Percentiles rank a stretch among this genome's conserved stretches.
Conservation (phyloP, 1,140 invertebrate species). For the Leptoteleia sp. region DNA sequence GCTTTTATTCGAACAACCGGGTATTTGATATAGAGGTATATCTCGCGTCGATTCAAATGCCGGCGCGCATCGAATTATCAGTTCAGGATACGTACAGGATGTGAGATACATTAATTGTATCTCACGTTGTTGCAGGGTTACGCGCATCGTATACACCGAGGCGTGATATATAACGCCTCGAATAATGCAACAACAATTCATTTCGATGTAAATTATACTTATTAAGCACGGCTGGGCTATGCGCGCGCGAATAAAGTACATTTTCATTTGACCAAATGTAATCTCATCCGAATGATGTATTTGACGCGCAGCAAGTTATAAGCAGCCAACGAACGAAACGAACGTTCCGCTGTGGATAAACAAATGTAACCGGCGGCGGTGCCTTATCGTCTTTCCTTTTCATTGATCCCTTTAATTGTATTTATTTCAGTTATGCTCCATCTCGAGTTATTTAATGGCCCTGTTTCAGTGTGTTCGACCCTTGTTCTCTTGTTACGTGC, state of each 20-base stretch:
- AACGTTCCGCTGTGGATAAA: slow-evolving; percentile 20
- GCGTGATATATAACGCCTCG: slow-evolving; percentile 57
- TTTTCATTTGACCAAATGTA: slow-evolving; percentile 61
- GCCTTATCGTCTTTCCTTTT: too few relatives aligned
- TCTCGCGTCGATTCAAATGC: slow-evolving; percentile 40
- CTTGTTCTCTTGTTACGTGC: too few relatives aligned
- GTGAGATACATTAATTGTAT: slow-evolving; percentile 68
- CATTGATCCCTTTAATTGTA: too few relatives aligned
- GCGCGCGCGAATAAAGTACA: slow-evolving; percentile 55
- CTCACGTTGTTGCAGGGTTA: slow-evolving; percentile 58
- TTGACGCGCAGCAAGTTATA: slow-evolving; percentile 45
- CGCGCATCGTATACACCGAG: slow-evolving; percentile 59
- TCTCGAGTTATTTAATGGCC: too few relatives aligned
- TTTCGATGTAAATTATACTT: slow-evolving; percentile 65
- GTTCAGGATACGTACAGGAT: slow-evolving; percentile 59
- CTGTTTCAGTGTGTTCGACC: too few relatives aligned
- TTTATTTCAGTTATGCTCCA: too few relatives aligned
- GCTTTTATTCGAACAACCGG: slow-evolving; percentile 50
- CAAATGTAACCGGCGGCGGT: slow-evolving; percentile 13
- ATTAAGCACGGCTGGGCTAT: slow-evolving; percentile 39
- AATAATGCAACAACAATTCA: slow-evolving; percentile 65
- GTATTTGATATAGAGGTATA: slow-evolving; percentile 41
- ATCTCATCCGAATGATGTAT: slow-evolving; percentile 52
- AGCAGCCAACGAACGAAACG: slow-evolving; percentile 26
- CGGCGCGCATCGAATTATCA: slow-evolving; percentile 58